Evolutionary conservation across 2,113 vertebrate genomes (phyloP), one percentile per base, ranked within the genome.

Genomic region (Scomber japonicus): DNA sequence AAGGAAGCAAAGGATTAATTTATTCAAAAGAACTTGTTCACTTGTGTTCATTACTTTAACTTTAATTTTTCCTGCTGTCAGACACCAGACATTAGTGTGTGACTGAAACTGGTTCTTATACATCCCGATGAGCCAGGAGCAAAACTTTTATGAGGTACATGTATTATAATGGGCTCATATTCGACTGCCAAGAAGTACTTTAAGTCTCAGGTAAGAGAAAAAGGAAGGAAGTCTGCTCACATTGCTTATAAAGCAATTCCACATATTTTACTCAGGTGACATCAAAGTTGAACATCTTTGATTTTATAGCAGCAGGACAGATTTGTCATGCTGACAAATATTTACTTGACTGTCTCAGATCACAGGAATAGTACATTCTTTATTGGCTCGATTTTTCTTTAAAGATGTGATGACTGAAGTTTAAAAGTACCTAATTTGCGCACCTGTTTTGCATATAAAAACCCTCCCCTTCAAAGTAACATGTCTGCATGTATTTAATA

Each of bases 41-140:
- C 66, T 78, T 78, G 55, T 81, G 80, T 84, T 89, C 76, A 86
- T 85, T 80, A 86, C 81, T 82, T 86, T 69, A 74, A 88, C 70
- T 84, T 81, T 63, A 71, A 70, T 87, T 81, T 79, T 31, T 55
- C 46, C 71, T 64, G 72, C 70, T 83, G 44, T 53, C 66, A 72
- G 60, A 56, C 73, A 80, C 35, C 71, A 83, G 76, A 80, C n/a
- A 55, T 61, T n/a, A 31, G 13, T 12, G 48, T 16, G 75, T 11
- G 10, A 63, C 54, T 16, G 24, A 60, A 75, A 70, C 63, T 8
- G 59, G 9, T 59, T 54, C 49, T 54, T 30, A 46, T 24, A 57
- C 63, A 50, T 48, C 50, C 10, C 19, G 7, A 5, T 13, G 48
- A 73, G 60, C 51, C 40, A 27, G 44, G 56, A 19, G 67, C 73